Evolutionary conservation across 2,113 vertebrate species (phyloP).

Genomic region (Perca fluviatilis): DNA sequence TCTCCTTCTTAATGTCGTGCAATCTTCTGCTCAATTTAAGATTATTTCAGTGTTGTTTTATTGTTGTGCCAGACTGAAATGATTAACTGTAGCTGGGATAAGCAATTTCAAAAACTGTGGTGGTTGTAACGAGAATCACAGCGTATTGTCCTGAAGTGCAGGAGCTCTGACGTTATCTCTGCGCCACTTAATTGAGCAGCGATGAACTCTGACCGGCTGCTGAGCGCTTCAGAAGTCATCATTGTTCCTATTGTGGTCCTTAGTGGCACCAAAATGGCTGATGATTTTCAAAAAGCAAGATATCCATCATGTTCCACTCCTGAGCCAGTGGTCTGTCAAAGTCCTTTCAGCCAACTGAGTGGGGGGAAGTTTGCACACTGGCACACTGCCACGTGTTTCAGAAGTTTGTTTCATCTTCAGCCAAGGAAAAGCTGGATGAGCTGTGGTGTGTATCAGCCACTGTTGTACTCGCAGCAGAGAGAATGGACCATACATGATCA

Average conservation of each 20-base stretch:
- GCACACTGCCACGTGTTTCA: constrained; percentile 3
- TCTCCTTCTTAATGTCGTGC: constrained; percentile 9
- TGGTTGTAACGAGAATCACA: neutral
- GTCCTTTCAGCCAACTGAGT: constrained; percentile 43
- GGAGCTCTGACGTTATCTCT: constrained; percentile 21
- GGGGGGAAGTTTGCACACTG: constrained; percentile 32
- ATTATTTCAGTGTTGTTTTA: constrained; percentile 21
- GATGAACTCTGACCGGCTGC: constrained; percentile 13
- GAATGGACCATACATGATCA: constrained; percentile 44
- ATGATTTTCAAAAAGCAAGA: constrained; percentile 20
- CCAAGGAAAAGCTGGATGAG: constrained; percentile 59
- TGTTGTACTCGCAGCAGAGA: constrained; percentile 46
- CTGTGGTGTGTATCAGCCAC: constrained; percentile 2
- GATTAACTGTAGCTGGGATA: neutral
- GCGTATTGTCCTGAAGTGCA: neutral
- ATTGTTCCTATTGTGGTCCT: constrained; percentile 1
- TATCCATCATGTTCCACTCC: constrained; percentile 23
- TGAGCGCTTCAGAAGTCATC: constrained; percentile 32
- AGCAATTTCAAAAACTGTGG: neutral
- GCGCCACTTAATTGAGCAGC: constrained; percentile 23
- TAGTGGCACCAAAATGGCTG: constrained; percentile 39
- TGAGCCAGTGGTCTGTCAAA: constrained; percentile 47
- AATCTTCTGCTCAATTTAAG: constrained; percentile 19
- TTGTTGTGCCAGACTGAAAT: constrained; percentile 27
- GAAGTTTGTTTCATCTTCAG: constrained; percentile 65